phyloP scores from a whole-genome alignment of 2,888 invertebrate genomes.

The Minunthozetes semirufus region DNA sequence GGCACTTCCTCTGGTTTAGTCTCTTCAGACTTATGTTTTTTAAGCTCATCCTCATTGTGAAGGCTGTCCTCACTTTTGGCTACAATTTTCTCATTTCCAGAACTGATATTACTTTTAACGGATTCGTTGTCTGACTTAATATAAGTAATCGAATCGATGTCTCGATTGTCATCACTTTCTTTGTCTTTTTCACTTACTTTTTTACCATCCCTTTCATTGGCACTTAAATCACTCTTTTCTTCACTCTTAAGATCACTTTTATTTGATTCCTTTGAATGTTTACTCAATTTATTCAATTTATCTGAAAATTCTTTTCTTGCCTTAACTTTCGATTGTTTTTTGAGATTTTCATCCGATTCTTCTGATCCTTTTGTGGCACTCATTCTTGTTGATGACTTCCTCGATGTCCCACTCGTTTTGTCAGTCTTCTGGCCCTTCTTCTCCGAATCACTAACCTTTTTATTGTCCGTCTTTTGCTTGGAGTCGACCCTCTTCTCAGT shows the following conservation, averaged over 20 bases:
- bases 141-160: constrained; percentile 19
- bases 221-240: not conserved
- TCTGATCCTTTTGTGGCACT: not conserved
- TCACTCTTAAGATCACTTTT: not conserved
- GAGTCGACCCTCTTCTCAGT: no score
- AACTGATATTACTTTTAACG: constrained; percentile 1
- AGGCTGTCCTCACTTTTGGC: not conserved
- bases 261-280: not conserved
- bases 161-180: constrained; percentile 12
- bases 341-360: not conserved
- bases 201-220: not conserved
- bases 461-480: no score
- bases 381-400: not conserved
- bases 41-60: not conserved
- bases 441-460: not conserved
- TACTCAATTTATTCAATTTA: not conserved
- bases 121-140: not conserved
- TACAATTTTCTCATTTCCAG: not conserved
- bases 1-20: not conserved
- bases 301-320: not conserved
- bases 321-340: not conserved
- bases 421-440: not conserved
- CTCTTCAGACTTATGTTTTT: not conserved
- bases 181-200: constrained; percentile 10
- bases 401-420: not conserved